A percentile compares a stretch with the other conserved stretches of the same genome.
phyloP scores from a whole-genome alignment of 2,888 invertebrate genomes.

The Mesorhabditis spiculigera region DNA sequence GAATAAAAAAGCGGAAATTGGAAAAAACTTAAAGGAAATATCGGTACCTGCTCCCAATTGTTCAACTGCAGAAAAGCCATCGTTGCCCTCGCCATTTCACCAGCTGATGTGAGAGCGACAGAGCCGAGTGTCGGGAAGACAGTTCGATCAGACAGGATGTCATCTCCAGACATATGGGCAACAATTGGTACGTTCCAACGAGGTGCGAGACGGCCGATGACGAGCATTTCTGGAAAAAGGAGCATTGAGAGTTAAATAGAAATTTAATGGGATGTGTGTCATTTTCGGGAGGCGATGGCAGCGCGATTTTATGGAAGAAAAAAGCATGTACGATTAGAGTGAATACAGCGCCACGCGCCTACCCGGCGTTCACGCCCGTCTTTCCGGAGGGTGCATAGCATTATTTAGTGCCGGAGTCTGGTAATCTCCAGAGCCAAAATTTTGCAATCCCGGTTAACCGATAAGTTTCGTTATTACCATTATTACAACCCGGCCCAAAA shows the following conservation, averaged over 20 bases:
- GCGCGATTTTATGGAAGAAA: too few species aligned
- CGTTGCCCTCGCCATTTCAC: slow-evolving; percentile 56
- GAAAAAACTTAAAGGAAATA: too few species aligned
- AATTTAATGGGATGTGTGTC: too few species aligned
- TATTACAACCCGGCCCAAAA: slow-evolving; percentile 57
- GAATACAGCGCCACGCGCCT: too few species aligned
- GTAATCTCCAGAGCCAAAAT: not conserved
- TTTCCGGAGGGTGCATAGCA: too few species aligned
- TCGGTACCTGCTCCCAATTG: slow-evolving; percentile 48
- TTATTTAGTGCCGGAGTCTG: too few species aligned
- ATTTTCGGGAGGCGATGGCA: too few species aligned
- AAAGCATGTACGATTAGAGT: too few species aligned
- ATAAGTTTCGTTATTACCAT: slow-evolving; percentile 37
- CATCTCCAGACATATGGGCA: slow-evolving; percentile 57
- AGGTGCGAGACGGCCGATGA: slow-evolving; percentile 54
- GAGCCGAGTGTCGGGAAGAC: slow-evolving; percentile 55
- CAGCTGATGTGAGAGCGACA: slow-evolving; percentile 55
- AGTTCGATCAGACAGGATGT: slow-evolving; percentile 45
- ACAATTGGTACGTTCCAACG: slow-evolving; percentile 57
- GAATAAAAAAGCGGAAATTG: too few species aligned
- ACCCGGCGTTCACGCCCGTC: too few species aligned
- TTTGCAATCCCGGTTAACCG: too few species aligned
- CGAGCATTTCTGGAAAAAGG: slow-evolving; percentile 48
- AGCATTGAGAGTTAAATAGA: too few species aligned
- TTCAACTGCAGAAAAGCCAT: slow-evolving; percentile 49